Conservation (phyloP, 2,797 vertebrate species). For the Acanthurus leucopareius region DNA sequence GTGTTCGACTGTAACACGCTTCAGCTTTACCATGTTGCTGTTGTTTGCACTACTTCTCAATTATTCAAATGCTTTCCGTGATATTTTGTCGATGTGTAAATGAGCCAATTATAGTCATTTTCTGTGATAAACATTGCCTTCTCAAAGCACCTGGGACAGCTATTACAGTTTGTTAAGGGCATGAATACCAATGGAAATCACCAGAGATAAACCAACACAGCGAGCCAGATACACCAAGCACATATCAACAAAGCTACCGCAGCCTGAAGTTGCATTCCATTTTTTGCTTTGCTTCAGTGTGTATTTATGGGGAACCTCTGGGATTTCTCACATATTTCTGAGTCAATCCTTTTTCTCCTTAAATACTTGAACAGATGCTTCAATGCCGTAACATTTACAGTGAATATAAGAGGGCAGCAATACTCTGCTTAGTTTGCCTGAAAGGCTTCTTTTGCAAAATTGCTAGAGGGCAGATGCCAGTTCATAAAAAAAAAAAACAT, state of each 20-base stretch:
- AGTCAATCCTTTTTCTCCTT: constrained; percentile 34
- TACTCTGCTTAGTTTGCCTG: too few species aligned
- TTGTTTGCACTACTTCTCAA: constrained; percentile 60
- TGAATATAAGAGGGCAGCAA: neutral
- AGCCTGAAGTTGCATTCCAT: constrained; percentile 19
- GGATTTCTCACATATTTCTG: constrained; percentile 21
- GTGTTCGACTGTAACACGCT: constrained; percentile 23
- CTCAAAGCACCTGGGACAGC: constrained; percentile 77
- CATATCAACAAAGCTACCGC: constrained; percentile 50
- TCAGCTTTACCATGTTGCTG: constrained; percentile 52
- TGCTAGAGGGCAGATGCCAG: too few species aligned
- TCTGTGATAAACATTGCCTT: constrained; percentile 79
- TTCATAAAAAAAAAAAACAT: too few species aligned
- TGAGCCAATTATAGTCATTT: constrained; percentile 83
- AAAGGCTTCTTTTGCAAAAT: too few species aligned
- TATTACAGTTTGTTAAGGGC: constrained; percentile 70
- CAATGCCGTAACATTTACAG: constrained; percentile 9
- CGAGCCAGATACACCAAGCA: constrained; percentile 43
- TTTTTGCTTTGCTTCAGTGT: constrained; percentile 13
- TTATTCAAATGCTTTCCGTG: constrained; percentile 73
- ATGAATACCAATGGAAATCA: constrained; percentile 78
- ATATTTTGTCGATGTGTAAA: constrained; percentile 80
- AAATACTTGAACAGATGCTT: constrained; percentile 13
- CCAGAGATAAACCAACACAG: constrained; percentile 42
- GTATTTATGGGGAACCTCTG: constrained; percentile 28